These are phyloP conservation scores for Procavia capensis DNA, from an alignment of 2,113 vertebrate genomes.

Conservation along the genomic window DNA sequence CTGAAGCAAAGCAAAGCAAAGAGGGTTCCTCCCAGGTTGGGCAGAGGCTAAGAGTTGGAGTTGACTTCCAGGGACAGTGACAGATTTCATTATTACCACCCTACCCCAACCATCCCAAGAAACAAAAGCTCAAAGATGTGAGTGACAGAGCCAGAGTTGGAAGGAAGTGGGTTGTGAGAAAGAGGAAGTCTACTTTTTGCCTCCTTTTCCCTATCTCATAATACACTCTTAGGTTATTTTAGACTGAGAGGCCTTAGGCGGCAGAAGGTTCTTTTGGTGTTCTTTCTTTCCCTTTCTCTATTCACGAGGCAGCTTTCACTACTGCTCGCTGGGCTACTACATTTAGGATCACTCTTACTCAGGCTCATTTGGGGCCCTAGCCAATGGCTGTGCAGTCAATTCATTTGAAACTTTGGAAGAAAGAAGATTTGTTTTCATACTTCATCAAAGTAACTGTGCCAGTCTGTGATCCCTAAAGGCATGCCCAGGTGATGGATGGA, in stretches of 20 bases:
- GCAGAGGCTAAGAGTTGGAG: background rate
- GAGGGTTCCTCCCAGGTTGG: background rate
- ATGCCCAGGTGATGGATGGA: constrained; percentile 50
- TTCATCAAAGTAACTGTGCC: constrained; percentile 51
- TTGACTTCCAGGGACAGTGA: background rate
- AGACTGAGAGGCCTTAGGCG: background rate
- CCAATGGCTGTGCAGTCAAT: constrained; percentile 43
- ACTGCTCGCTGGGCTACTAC: background rate
- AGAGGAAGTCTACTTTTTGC: background rate
- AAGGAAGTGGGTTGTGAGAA: background rate
- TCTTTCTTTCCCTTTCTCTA: constrained; percentile 3
- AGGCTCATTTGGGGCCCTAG: constrained; percentile 18
- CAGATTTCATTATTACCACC: background rate
- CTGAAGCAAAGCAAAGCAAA: constrained; percentile 35
- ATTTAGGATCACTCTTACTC: constrained; percentile 1
- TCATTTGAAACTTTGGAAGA: constrained; percentile 40
- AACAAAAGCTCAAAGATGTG: constrained; percentile 29
- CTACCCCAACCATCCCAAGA: background rate
- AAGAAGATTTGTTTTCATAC: constrained; percentile 61
- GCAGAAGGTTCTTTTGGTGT: background rate
- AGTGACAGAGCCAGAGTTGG: background rate
- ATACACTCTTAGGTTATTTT: constrained; percentile 27
- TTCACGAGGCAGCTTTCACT: background rate
- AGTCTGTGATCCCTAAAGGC: constrained; percentile 47
- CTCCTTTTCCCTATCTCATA: background rate